Evolutionary conservation across 1,140 invertebrate species (phyloP), one percentile per base, ranked within the genome.

Genomic region (Lepidotrigona ventralis): DNA sequence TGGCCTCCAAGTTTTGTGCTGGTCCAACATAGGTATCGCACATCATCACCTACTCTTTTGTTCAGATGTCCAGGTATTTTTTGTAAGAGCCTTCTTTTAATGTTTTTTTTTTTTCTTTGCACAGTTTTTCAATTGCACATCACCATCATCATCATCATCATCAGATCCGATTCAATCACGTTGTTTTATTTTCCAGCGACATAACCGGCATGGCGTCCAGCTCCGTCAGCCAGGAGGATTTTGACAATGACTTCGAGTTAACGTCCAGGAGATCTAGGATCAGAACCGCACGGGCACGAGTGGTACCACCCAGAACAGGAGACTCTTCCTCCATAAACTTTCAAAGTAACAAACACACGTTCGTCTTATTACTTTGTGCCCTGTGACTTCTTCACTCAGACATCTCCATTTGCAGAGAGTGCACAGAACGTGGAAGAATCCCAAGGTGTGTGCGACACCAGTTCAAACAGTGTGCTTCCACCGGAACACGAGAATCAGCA

Each of bases 161-260:
- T 21, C 9, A n/a, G 11, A 11, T 29, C 19, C 39, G 6, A 58
- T 4, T 74, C 14, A 81, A 33, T 54, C n/a, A 53, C 39, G 14
- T 2, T 9, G 15, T 3, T 81, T 83, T 29, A 17, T 77, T 78
- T 81, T 73, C 17, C 85, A 92, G 91, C 79, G 91, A 92, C 60
- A 85, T 92, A 60, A 89, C 91, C 81, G 90, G 91, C 66, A 96
- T 96, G 96, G 96, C 96, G 87, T 96, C 96, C 14, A 96, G 95
- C 88, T 96, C 96, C 19, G 95, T 96, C 29, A 96, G 95, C 88
- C 96, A 96, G 90, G 96, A 96, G 88, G 96, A 96, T 90, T 94
- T 95, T 73, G 96, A 96, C 60, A 94, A 94, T 88, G 96, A 96
- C 86, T 95, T 95, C 86, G 95, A 96, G 71, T 91, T 95, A 12